Percentiles rank a stretch among this genome's conserved stretches.
These are phyloP conservation scores for Cephus sareptanus DNA, from an alignment of 2,888 invertebrate genomes.

Conservation along the genomic window DNA sequence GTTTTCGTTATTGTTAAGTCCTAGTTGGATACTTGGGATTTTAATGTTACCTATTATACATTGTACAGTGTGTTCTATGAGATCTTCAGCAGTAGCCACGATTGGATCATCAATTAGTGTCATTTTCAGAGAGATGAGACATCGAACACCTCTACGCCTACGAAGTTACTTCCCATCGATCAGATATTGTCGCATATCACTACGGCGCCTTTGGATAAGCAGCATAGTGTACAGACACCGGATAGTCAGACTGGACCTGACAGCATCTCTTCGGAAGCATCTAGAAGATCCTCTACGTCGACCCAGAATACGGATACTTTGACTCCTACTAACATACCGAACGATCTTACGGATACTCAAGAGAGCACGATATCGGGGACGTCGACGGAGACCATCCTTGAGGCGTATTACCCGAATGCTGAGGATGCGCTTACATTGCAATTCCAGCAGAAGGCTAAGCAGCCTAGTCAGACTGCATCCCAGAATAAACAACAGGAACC, in stretches of 20 bases:
- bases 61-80: not conserved
- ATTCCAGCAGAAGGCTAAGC: constrained; percentile 1
- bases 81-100: not conserved
- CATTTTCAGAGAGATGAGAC: constrained; percentile 66
- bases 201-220: constrained; percentile 46
- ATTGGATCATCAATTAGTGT: not conserved
- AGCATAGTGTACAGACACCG: constrained; percentile 38
- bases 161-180: constrained; percentile 61
- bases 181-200: constrained; percentile 63
- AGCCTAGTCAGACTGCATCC: not conserved
- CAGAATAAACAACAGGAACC: constrained; percentile 2
- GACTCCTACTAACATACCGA: constrained; percentile 57
- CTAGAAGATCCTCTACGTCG: constrained; percentile 60
- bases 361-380: constrained; percentile 42
- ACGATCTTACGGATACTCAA: constrained; percentile 50
- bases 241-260: constrained; percentile 38
- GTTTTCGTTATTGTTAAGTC: not conserved
- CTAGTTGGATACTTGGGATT: not conserved
- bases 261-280: constrained; percentile 31
- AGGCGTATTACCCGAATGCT: constrained; percentile 25
- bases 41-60: not conserved
- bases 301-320: constrained; percentile 61
- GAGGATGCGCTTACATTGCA: not conserved
- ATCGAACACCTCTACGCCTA: constrained; percentile 60
- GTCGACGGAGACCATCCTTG: constrained; percentile 40